Conservation (phyloP, 2,797 vertebrate species). For the Falco berigora region DNA sequence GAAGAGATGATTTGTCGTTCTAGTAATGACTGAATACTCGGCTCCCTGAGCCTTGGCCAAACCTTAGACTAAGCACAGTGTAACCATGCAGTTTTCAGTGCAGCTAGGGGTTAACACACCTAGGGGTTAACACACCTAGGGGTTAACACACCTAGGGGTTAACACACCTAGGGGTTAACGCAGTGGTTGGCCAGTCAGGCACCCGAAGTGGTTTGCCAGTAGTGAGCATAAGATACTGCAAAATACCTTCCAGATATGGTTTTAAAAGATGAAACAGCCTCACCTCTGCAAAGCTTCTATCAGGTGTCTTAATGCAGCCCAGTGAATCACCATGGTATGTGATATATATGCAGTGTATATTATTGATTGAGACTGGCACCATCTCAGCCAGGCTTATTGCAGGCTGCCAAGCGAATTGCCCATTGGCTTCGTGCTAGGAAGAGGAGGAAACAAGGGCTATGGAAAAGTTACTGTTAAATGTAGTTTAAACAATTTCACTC, state of each 20-base stretch:
- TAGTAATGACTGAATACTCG: not conserved
- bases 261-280: not conserved
- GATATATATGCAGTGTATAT: not conserved
- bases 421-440: not conserved
- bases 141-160: not conserved
- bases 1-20: not conserved
- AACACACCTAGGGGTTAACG: not conserved
- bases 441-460: constrained; percentile 34
- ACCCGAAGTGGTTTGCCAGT: not conserved
- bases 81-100: not conserved
- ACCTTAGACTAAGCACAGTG: not conserved
- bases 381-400: not conserved
- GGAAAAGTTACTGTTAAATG: constrained; percentile 66
- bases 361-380: constrained; percentile 7
- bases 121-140: not conserved
- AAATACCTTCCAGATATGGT: not conserved
- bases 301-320: not conserved
- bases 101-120: not conserved
- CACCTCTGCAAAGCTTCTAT: not conserved
- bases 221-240: not conserved
- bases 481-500: constrained; percentile 63
- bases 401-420: constrained; percentile 20
- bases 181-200: not conserved
- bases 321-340: not conserved
- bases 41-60: not conserved